Evolutionary conservation across 2,113 vertebrate genomes (phyloP).

Genomic region (Pluvianellus socialis): DNA sequence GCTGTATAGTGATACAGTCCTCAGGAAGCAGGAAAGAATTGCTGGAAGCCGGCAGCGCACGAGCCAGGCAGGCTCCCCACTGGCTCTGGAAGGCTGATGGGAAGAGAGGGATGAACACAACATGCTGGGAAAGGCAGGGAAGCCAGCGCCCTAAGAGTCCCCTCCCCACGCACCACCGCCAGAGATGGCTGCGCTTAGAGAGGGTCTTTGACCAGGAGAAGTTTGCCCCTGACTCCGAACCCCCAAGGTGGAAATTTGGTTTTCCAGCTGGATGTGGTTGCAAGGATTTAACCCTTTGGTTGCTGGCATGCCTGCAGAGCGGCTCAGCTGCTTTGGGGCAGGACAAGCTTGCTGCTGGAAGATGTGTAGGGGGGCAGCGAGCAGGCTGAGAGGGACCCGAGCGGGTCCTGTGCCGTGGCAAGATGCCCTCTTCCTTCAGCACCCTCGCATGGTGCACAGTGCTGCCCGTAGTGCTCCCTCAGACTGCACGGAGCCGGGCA

Average conservation of each 20-base stretch:
- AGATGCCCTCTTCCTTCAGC: neutral
- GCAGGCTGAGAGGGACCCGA: neutral
- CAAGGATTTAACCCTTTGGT: neutral
- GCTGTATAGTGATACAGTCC: neutral
- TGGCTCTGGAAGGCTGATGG: neutral
- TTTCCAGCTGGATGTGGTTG: neutral
- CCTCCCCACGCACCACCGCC: fast-evolving
- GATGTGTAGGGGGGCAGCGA: fast-evolving
- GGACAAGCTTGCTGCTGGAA: fast-evolving
- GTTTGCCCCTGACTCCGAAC: fast-evolving
- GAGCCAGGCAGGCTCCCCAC: neutral
- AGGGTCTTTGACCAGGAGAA: neutral
- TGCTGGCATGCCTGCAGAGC: neutral
- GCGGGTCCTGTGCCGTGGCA: fast-evolving
- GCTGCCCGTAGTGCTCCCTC: neutral
- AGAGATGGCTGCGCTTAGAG: neutral
- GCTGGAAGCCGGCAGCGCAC: neutral
- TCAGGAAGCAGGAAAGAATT: neutral
- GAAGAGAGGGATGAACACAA: neutral
- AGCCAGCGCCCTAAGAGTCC: neutral
- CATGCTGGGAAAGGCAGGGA: neutral
- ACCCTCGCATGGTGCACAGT: fast-evolving
- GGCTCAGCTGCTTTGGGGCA: neutral
- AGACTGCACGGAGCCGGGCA: neutral
- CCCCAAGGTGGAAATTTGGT: neutral